phyloP scores from a whole-genome alignment of 1,140 invertebrate genomes.

The Zaprionus lachaisei region DNA sequence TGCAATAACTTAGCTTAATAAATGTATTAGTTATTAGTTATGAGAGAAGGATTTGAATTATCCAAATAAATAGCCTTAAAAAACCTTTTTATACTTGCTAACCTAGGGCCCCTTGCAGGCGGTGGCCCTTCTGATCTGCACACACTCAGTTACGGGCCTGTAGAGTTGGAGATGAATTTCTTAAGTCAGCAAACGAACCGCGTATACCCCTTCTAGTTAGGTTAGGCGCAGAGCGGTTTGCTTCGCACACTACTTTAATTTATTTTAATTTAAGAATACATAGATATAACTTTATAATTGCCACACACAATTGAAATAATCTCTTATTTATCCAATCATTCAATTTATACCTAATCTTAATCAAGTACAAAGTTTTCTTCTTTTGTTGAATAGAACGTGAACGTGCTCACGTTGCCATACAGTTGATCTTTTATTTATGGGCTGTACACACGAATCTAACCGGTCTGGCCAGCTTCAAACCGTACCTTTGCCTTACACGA shows the following conservation, averaged over 20 bases:
- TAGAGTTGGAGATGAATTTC: neutral
- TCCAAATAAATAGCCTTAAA: too few relatives aligned
- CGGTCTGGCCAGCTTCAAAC: constrained; percentile 6
- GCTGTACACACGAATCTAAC: neutral
- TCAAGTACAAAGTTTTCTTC: neutral
- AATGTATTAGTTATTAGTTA: too few relatives aligned
- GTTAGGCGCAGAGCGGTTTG: neutral
- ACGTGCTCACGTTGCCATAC: neutral
- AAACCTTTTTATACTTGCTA: too few relatives aligned
- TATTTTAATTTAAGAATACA: neutral
- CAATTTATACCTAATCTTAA: neutral
- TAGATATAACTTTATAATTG: neutral
- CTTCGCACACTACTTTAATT: neutral
- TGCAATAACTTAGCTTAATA: neutral
- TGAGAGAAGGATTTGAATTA: too few relatives aligned
- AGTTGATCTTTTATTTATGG: neutral
- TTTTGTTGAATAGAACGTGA: neutral
- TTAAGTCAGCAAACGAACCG: neutral
- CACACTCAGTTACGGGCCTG: too few relatives aligned
- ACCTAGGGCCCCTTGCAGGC: too few relatives aligned
- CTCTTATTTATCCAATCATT: neutral
- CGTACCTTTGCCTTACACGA: constrained; percentile 5
- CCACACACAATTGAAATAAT: neutral
- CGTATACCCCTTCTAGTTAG: neutral
- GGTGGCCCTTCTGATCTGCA: too few relatives aligned